These are phyloP conservation scores for Proisotoma minuta DNA, from an alignment of 2,888 invertebrate species.

Conservation along the genomic window DNA sequence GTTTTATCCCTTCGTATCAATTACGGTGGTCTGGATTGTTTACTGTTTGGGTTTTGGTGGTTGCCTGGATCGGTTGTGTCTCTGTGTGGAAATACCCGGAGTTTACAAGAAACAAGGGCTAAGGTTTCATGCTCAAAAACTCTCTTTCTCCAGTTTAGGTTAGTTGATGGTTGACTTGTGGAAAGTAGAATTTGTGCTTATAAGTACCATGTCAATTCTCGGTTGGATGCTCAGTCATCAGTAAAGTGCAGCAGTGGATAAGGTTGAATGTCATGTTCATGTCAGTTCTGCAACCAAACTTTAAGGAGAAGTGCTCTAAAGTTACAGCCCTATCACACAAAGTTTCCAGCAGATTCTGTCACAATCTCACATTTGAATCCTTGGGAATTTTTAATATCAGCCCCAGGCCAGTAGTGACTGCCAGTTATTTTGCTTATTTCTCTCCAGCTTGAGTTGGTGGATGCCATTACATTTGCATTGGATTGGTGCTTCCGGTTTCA, in stretches of 20 bases:
- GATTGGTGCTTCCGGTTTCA: no score
- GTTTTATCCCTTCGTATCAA: neutral
- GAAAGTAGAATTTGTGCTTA: constrained; percentile 16
- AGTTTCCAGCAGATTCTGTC: neutral
- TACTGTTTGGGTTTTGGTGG: constrained; percentile 15
- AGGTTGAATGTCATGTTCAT: neutral
- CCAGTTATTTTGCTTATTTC: no score
- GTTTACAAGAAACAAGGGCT: constrained; percentile 37
- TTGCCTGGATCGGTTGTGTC: constrained; percentile 13
- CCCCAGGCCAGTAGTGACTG: no score
- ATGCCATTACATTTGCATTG: no score
- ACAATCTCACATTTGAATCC: neutral
- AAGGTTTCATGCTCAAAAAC: neutral
- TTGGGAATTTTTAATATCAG: no score
- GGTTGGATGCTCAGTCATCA: neutral
- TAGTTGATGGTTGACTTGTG: neutral
- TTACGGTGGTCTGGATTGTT: constrained; percentile 10
- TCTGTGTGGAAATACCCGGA: constrained; percentile 31
- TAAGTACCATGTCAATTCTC: constrained; percentile 24
- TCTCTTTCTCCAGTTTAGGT: neutral
- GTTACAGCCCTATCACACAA: neutral
- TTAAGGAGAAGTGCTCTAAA: neutral
- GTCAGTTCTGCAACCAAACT: neutral
- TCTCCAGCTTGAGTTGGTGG: no score
- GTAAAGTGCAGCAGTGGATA: neutral